Base-by-base conservation (phyloP, 2,888 invertebrate genomes). In the Drosophila kambysellisi region DNA sequence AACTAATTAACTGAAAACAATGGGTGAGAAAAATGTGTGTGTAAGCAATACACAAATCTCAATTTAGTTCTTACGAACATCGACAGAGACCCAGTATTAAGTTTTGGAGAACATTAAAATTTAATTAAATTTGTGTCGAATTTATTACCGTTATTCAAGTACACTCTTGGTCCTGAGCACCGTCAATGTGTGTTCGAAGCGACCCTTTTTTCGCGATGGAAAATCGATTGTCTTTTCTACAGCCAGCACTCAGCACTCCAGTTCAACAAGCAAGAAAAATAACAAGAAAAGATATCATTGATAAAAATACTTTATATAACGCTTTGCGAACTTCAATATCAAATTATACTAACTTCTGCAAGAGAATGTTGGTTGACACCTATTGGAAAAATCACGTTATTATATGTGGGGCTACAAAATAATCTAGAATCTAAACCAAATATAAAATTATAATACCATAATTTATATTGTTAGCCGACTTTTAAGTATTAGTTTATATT, bases 1-100 rank as follows among this genome's bases (percentile, higher is more conserved):
- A 56, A 29, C 29, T 51, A 60, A 60, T 51, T 51, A 51, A 51
- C 51, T 60, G 1, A 37, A 20, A 37, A 37, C 17, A 60, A 37
- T 25, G 33, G 41, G 15, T 15, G 11, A 41, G 20, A 20, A 2
- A 50, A 50, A 29, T 50, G 8, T 15, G 20, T 15, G 56, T n/a
- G 15, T 1, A 6, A 57, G 8, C 30, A 32, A 30, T 2, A 15
- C 8, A 0, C 4, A 50, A 59, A 50, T n/a, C 3, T 6, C 5
- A 30, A 20, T n/a, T 30, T 15, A 4, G 9, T 11, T 6, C 1
- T 1, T 15, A 17, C 25, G 25, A 11, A 25, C 11, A 17, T 48
- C n/a, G 3, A 7, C 9, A 20, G 11, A 11, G 43, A 20, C 20
- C 11, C 25, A 15, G 25, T 48, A 11, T 29, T 5, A 30, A 30